A percentile compares a stretch with the other conserved stretches of the same genome.
phyloP scores from a whole-genome alignment of 2,888 invertebrate species.

The Oasisia sp. region DNA sequence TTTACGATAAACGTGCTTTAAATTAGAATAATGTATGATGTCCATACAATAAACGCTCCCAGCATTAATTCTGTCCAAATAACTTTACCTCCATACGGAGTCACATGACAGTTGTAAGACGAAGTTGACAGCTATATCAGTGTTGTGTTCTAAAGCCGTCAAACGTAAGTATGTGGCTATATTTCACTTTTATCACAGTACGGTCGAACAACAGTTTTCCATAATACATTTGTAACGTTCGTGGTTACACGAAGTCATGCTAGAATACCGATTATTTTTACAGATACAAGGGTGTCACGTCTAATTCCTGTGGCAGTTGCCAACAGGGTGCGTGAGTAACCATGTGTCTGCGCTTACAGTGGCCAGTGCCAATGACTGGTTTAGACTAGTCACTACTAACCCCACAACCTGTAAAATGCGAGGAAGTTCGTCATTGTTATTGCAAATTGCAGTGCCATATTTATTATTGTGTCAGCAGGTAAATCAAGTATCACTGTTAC shows the following conservation, averaged over 20 bases:
- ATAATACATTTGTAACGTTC: not conserved
- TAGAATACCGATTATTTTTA: not conserved
- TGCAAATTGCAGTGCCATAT: too few relatives aligned
- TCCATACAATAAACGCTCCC: not conserved
- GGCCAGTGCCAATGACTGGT: too few relatives aligned
- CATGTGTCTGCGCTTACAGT: too few relatives aligned
- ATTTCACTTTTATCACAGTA: not conserved
- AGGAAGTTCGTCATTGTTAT: too few relatives aligned
- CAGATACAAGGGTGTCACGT: not conserved
- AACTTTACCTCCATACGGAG: not conserved
- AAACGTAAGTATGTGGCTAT: not conserved
- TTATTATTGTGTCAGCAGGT: too few relatives aligned
- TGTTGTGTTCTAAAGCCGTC: not conserved
- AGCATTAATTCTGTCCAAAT: not conserved
- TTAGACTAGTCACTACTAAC: too few relatives aligned
- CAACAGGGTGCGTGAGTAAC: too few relatives aligned
- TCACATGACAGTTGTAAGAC: not conserved
- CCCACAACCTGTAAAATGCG: too few relatives aligned
- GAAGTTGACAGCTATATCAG: not conserved
- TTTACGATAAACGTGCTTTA: not conserved
- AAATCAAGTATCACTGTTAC: too few relatives aligned
- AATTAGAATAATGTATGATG: not conserved
- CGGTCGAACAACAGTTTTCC: not conserved
- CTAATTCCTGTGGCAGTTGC: too few relatives aligned
- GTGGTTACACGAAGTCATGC: not conserved